Conservation (phyloP, 2,888 invertebrate genomes). For the Caenorhabditis auriculariae region DNA sequence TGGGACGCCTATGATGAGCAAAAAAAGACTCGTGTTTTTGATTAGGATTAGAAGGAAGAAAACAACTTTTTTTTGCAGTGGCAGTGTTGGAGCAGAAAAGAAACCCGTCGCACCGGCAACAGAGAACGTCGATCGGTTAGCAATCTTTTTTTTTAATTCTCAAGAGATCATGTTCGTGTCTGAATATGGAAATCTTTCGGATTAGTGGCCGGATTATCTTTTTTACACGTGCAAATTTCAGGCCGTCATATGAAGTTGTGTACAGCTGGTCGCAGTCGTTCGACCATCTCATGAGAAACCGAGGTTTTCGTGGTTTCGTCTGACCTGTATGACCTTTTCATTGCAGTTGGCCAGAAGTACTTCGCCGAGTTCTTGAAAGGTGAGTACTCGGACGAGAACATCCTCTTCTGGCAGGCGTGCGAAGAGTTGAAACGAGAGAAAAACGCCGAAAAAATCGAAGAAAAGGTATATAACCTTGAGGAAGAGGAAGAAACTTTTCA, state of each 20-base stretch:
- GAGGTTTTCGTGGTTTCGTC: constrained; percentile 30
- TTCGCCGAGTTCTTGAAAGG: constrained; percentile 62
- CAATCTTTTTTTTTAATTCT: too few relatives aligned
- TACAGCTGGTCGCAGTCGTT: constrained; percentile 62
- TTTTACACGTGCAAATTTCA: constrained; percentile 17
- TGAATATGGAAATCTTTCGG: background rate
- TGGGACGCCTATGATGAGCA: too few relatives aligned
- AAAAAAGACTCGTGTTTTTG: too few relatives aligned
- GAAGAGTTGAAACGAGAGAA: constrained; percentile 75
- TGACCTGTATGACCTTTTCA: background rate
- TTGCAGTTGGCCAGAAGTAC: constrained; percentile 69
- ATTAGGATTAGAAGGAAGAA: too few relatives aligned
- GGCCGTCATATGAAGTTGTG: constrained; percentile 60
- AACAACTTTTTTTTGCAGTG: constrained; percentile 25
- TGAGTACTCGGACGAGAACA: constrained; percentile 62
- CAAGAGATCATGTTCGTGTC: too few relatives aligned
- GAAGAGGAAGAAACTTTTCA: background rate
- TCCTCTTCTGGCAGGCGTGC: constrained; percentile 59
- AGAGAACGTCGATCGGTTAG: constrained; percentile 20
- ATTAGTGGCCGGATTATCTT: constrained; percentile 3
- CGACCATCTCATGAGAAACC: constrained; percentile 62
- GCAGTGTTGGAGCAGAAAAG: constrained; percentile 25
- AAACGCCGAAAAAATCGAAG: constrained; percentile 88
- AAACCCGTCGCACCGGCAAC: background rate
- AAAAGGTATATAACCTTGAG: constrained; percentile 70